Evolutionary conservation across 2,888 invertebrate genomes (phyloP).

Genomic region (Drosophila tripunctata): DNA sequence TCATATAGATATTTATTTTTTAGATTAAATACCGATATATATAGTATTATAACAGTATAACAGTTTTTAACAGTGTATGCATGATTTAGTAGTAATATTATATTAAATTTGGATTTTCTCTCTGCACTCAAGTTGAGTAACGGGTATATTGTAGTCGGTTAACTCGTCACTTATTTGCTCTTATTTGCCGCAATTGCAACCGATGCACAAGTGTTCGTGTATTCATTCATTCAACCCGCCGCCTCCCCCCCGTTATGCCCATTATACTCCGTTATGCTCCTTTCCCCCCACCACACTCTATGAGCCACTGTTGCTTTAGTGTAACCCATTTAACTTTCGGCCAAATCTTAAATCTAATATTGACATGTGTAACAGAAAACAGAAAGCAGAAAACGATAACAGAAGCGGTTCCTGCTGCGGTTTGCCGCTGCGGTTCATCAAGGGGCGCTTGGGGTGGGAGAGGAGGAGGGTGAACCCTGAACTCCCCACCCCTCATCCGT

Average conservation of each 20-base stretch:
- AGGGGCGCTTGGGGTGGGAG: neutral
- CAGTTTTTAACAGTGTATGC: too few relatives aligned
- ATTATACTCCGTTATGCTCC: neutral
- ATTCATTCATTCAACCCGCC: neutral
- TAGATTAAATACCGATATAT: too few relatives aligned
- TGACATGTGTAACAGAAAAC: slow-evolving; percentile 66
- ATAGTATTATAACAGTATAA: too few relatives aligned
- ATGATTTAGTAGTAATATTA: too few relatives aligned
- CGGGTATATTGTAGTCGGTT: neutral
- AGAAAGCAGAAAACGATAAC: slow-evolving; percentile 27
- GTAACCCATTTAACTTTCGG: slow-evolving; percentile 74
- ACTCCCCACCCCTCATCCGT: neutral
- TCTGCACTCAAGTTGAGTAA: too few relatives aligned
- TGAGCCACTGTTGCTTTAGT: slow-evolving; percentile 2
- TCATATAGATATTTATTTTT: too few relatives aligned
- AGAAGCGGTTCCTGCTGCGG: slow-evolving; percentile 41
- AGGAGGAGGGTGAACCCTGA: neutral
- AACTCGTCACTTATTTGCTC: neutral
- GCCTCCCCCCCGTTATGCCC: neutral
- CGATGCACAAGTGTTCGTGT: slow-evolving; percentile 46
- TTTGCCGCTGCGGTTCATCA: slow-evolving; percentile 4
- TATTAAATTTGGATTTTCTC: too few relatives aligned
- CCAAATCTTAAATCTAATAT: slow-evolving; percentile 68
- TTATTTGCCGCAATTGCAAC: slow-evolving; percentile 34
- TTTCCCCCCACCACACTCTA: neutral